Evolutionary conservation across 2,113 vertebrate genomes (phyloP).

Genomic region (Lophochroa leadbeateri): DNA sequence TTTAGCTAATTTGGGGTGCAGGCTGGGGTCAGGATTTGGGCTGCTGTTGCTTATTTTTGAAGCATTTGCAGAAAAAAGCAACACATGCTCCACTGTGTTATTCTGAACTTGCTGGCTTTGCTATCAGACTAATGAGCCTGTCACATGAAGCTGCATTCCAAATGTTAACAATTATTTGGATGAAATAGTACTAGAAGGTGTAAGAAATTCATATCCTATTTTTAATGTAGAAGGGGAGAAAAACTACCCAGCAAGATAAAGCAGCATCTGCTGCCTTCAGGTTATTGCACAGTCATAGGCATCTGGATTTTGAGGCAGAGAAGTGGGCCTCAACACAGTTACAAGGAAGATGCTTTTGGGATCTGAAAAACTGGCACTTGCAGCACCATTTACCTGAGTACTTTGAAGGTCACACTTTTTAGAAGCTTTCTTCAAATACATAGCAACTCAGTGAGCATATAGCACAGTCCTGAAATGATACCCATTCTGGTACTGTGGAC

Average conservation of each 20-base stretch:
- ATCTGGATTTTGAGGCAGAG: neutral
- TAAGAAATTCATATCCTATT: neutral
- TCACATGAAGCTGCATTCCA: neutral
- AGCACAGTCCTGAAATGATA: neutral
- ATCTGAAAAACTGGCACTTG: neutral
- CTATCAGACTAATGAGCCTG: neutral
- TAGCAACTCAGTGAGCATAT: neutral
- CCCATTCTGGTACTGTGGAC: neutral
- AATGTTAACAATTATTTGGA: neutral
- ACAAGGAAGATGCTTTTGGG: neutral
- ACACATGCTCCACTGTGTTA: neutral
- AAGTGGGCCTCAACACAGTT: constrained; percentile 8
- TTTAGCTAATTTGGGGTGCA: neutral
- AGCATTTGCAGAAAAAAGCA: neutral
- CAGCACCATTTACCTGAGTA: neutral
- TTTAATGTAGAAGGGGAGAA: neutral
- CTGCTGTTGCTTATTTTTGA: neutral
- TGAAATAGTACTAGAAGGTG: neutral
- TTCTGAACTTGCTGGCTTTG: neutral
- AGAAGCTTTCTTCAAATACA: neutral
- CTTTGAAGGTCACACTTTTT: neutral
- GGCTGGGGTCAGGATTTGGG: neutral
- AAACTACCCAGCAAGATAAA: neutral
- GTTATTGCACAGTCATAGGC: neutral
- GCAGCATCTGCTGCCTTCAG: neutral